Base-by-base conservation (phyloP, 2,797 vertebrate genomes). In the Otus scops region DNA sequence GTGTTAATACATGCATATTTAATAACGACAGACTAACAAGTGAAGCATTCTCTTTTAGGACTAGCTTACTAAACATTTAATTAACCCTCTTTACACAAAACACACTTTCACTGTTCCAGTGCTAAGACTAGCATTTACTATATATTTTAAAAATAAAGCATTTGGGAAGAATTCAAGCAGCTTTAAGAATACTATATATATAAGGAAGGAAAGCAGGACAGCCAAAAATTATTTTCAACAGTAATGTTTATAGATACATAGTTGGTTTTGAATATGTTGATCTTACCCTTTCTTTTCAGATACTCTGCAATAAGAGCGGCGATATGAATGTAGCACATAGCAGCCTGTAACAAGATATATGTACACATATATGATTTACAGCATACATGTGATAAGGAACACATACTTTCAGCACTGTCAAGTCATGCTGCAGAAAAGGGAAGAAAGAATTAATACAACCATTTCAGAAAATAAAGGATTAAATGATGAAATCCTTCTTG, bases 291-390 rank as follows among this genome's bases (percentile, higher is more conserved):
- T 96, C 99, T 99, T 98, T 99, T 99, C 95, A 99, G 98, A 26
- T 99, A 99, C 92, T 99, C 99, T 2, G 99, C 99, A 39, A 99
- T 99, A 93, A 99, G 98, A 53, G 99, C 99, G 21, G 99, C 99
- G 38, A 99, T 99, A 94, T 99, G 99, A 97, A 99, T 99, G 92
- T 99, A 99, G 93, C 99, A 99, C 99, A 99, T 99, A 47, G 99
- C 99, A 80, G 99, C 99, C 99, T 99, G 97, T 6, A 97, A 97
- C 0, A 56, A 30, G 34, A 77, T 0, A 87, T 27, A 39, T 6
- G 12, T 13, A 24, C 20, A 36, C 15, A 53, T 9, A 54, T 15
- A 70, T 19, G 70, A 89, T 57, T 76, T 51, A 43, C 27, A 84
- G 53, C 27, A 22, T 6, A n/a, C 12, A 14, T 2, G 7, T 45